Percentiles rank a stretch among this genome's conserved stretches.
These are phyloP conservation scores for Neoarius graeffei DNA, from an alignment of 2,113 vertebrate genomes.

Conservation along the genomic window DNA sequence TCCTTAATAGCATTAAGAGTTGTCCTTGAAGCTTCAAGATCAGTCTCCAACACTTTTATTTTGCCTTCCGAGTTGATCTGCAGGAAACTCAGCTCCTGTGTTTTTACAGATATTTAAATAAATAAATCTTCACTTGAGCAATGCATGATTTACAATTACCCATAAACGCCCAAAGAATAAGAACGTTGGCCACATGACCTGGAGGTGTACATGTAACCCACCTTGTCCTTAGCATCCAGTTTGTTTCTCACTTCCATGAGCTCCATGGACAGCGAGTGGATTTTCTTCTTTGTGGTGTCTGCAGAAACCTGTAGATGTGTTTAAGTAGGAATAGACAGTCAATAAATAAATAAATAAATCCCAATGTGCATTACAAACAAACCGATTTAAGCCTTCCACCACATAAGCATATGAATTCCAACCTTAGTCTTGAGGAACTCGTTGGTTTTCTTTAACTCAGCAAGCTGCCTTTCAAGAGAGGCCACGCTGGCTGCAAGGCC, in stretches of 20 bases:
- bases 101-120: background rate
- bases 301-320: slow-evolving; percentile 78
- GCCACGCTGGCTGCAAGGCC: slow-evolving; percentile 79
- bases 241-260: slow-evolving; percentile 86
- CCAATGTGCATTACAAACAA: background rate
- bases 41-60: slow-evolving; percentile 67
- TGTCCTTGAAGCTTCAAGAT: slow-evolving; percentile 64
- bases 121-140: too few relatives aligned
- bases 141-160: background rate
- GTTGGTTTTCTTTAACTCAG: slow-evolving; percentile 83
- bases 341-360: too few relatives aligned
- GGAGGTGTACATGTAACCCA: slow-evolving; percentile 35
- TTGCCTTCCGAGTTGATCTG: slow-evolving; percentile 71
- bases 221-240: slow-evolving; percentile 84
- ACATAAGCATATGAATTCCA: slow-evolving; percentile 12
- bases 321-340: background rate
- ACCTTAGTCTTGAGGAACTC: slow-evolving; percentile 93
- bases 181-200: background rate
- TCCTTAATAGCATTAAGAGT: slow-evolving; percentile 65
- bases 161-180: background rate
- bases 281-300: slow-evolving; percentile 84
- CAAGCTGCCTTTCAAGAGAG: slow-evolving; percentile 84
- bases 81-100: slow-evolving; percentile 72
- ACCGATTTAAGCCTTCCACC: background rate
- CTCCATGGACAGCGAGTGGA: slow-evolving; percentile 83